Base-by-base conservation (phyloP, 2,113 vertebrate species). In the Corythoichthys haematopterus region DNA sequence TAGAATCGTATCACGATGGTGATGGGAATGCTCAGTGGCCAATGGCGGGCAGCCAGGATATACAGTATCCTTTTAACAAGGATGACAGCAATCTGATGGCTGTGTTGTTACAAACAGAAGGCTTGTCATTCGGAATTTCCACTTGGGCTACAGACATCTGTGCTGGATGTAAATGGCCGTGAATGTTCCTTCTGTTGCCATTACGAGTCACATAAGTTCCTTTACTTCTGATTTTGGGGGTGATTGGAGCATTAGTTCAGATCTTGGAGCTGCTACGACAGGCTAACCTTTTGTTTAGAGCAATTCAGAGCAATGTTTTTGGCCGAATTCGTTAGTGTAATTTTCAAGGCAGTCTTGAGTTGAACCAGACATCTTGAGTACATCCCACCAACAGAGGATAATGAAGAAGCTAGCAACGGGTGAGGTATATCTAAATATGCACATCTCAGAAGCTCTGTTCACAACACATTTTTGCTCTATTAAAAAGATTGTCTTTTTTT, bases 1-100 rank as follows among this genome's bases (percentile, higher is more conserved):
- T 84, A 73, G 71, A 66, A 71, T 69, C 38, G 20, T 76, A 72
- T 74, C 67, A 65, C 78, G 73, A 55, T 59, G 84, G 74, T 79
- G 81, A 79, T 77, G 71, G 10, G 64, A 70, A 74, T 71, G 36
- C 68, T 69, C 65, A 70, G 74, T 63, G 60, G 63, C 66, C 67
- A 28, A 40, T 78, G 72, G 77, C 71, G 66, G 71, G 50, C 20
- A 16, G 33, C 74, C 66, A 52, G 45, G 57, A 56, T 62, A 57
- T 50, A 28, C 20, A 28, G 20, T 28, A 38, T 64, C 61, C 66
- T 62, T 37, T 28, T 72, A 50, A 64, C 43, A 43, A 16, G 20
- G 43, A 66, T 74, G 70, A 67, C 63, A 77, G 62, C 66, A 62
- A 69, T 61, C 63, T 60, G 74, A 68, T 61, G 43, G 65, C 33